Base-by-base conservation (phyloP, 2,113 vertebrate species). In the Miniopterus natalensis region DNA sequence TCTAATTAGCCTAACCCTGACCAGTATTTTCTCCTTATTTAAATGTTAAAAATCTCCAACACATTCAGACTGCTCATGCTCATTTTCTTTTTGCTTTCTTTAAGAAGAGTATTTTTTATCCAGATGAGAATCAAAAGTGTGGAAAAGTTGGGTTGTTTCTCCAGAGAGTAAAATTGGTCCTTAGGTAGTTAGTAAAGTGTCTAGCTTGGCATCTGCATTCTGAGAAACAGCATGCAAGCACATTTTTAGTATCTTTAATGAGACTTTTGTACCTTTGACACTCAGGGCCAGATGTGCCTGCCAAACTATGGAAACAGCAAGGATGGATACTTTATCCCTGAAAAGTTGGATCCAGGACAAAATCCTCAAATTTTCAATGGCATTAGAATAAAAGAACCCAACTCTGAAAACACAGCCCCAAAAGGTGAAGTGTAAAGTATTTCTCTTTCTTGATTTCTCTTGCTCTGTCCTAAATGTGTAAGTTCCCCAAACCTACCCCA, bases 261-360 rank as follows among this genome's bases (percentile, higher is more conserved):
- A 77, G 29, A 59, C 20, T 78, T 65, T 40, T 89, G 9, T 86
- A 65, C 20, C 36, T 31, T 61, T 73, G 59, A 86, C 7, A 83
- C 29, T 17, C 14, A 91, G 61, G 29, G 47, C 11, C 59, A 81
- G 71, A 53, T 91, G 11, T 78, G 79, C n/a, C 78, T 59, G 29
- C 73, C n/a, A 93, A 88, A 70, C 29, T n/a, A 88, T 17, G 68
- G 47, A 63, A 87, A 85, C 63, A 84, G n/a, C n/a, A 92, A 84
- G 45, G 9, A 88, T 79, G 55, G 23, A 45, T 53, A 71, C 40
- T 80, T 70, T 53, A 29, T 45, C 21, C 40, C n/a, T 91, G 31
- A 93, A 79, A 92, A 88, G 14, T n/a, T 88, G 31, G 31, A 88
- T 87, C 40, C 27, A 57, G 42, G 88, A 80, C 3, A 88, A 86